Evolutionary conservation across 2,113 vertebrate genomes (phyloP).

Genomic region (Propithecus coquereli): DNA sequence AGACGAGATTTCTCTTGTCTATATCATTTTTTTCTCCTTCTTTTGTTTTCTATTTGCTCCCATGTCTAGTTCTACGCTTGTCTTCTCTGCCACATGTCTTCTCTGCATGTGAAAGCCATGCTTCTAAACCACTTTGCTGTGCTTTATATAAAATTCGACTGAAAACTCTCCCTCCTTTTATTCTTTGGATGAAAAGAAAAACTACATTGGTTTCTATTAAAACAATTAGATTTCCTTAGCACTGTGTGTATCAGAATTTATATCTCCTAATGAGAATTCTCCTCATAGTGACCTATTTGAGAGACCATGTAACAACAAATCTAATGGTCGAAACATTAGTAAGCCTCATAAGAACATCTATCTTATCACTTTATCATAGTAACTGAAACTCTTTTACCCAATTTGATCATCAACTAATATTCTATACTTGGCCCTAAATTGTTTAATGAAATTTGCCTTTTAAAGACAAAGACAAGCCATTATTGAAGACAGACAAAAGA

Average conservation of each 20-base stretch:
- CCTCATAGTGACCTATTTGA: not conserved
- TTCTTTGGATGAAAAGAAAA: conserved; percentile 1
- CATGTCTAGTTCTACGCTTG: not conserved
- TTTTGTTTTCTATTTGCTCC: conserved; percentile 5
- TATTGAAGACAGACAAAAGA: not conserved
- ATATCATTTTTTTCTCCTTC: not conserved
- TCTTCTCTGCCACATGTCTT: not conserved
- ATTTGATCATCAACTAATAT: not conserved
- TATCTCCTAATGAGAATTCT: not conserved
- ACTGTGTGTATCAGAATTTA: not conserved
- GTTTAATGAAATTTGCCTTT: not conserved
- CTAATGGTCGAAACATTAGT: not conserved
- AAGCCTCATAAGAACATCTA: not conserved
- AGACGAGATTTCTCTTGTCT: not conserved
- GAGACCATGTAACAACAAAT: not conserved
- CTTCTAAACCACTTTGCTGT: not conserved
- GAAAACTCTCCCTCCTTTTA: not conserved
- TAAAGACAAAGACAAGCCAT: not conserved
- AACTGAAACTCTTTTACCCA: not conserved
- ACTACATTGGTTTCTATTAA: conserved; percentile 26
- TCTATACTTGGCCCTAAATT: not conserved
- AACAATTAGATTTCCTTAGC: conserved; percentile 7
- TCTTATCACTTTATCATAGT: not conserved
- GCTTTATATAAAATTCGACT: conserved; percentile 23
- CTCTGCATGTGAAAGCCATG: not conserved